Percentiles rank a stretch among this genome's conserved stretches.
Evolutionary conservation across 2,797 vertebrate species (phyloP).

Genomic region (Acomys russatus): DNA sequence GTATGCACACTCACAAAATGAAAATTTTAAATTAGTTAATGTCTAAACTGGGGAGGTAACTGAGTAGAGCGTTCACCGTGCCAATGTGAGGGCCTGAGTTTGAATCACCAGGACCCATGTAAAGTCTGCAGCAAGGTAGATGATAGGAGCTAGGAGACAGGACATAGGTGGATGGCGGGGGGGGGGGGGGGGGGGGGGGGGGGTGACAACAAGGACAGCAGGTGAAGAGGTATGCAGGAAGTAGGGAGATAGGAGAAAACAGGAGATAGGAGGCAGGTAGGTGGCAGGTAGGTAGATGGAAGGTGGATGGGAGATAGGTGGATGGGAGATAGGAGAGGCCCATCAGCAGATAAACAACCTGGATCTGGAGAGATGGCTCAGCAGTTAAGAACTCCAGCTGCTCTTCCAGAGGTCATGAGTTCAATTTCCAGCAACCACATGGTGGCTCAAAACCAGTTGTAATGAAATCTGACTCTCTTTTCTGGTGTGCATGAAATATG

Average conservation of each 20-base stretch:
- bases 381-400: neutral
- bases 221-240: too few species aligned
- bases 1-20: neutral
- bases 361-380: neutral
- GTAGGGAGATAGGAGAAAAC: neutral
- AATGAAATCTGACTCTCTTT: neutral
- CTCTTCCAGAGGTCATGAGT: neutral
- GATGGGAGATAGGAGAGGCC: neutral
- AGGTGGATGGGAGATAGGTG: neutral
- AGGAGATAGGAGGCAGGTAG: too few species aligned
- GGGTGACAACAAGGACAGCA: too few species aligned
- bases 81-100: neutral
- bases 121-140: neutral
- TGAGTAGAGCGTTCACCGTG: neutral
- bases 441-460: neutral
- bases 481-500: neutral
- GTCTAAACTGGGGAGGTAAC: neutral
- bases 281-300: neutral
- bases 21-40: neutral
- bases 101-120: neutral
- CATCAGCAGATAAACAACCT: neutral
- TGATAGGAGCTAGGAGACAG: neutral
- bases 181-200: too few species aligned
- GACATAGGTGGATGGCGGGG: too few species aligned
- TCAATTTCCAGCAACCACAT: neutral